Percentiles rank a stretch among this genome's conserved stretches.
These are phyloP conservation scores for Alouatta palliata DNA, from an alignment of 2,113 vertebrate genomes.

Conservation along the genomic window DNA sequence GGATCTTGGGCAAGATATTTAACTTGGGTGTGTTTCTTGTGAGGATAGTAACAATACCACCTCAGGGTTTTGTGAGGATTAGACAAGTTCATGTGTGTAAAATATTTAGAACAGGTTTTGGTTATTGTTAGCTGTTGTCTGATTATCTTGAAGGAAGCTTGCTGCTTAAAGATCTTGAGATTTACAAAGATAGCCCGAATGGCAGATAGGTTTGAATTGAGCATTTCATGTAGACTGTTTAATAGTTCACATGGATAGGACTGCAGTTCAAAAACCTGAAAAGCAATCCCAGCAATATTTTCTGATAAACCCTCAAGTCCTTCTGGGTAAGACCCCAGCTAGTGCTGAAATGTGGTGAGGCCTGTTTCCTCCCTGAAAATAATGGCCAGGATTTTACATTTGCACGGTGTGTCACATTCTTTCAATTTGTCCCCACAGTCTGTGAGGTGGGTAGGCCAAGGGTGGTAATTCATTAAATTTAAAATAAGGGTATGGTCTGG, in stretches of 20 bases:
- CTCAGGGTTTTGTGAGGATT: background rate
- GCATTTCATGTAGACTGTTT: background rate
- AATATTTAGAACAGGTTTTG: background rate
- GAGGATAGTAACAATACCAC: background rate
- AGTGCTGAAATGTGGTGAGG: background rate
- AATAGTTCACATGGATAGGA: background rate
- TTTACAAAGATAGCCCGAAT: background rate
- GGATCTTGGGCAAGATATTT: background rate
- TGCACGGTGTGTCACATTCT: background rate
- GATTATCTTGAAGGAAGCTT: background rate
- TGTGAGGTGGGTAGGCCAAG: background rate
- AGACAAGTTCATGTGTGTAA: background rate
- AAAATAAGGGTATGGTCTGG: background rate
- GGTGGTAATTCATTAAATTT: background rate
- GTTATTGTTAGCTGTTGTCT: background rate
- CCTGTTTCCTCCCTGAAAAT: background rate
- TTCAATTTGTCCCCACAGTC: background rate
- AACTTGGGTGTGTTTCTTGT: background rate
- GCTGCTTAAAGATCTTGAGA: background rate
- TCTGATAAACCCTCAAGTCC: background rate
- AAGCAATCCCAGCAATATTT: background rate
- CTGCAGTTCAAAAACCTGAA: background rate
- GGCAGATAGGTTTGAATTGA: background rate
- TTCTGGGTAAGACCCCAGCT: background rate
- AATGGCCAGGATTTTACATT: background rate